Evolutionary conservation across 2,888 invertebrate species (phyloP).

Genomic region (Drosophila affinis): DNA sequence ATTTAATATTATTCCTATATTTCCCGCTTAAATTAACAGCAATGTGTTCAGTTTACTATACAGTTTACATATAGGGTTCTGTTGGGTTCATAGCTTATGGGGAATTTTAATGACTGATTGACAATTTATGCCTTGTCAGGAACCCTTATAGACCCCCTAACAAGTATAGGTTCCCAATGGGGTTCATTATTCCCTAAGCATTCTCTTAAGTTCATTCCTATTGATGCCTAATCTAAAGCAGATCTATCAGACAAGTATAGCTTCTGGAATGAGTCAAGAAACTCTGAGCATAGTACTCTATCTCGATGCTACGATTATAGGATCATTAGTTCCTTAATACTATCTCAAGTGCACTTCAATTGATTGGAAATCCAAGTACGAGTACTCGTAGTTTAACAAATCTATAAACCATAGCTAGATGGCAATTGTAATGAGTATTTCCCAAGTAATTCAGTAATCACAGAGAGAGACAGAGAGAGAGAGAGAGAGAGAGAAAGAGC

Average conservation of each 20-base stretch:
- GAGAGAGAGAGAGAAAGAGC: not conserved
- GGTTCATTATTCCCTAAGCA: not conserved
- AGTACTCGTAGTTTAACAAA: not conserved
- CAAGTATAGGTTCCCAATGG: no score
- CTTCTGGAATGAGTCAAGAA: not conserved
- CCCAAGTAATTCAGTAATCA: not conserved
- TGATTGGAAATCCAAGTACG: not conserved
- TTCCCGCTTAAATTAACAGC: no score
- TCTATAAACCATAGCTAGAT: not conserved
- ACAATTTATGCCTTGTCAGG: no score
- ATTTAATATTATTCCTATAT: no score
- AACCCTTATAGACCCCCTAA: no score
- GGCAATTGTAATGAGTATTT: not conserved
- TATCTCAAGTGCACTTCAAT: not conserved
- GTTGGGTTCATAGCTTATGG: no score
- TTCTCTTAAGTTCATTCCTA: not conserved
- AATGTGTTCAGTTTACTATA: no score
- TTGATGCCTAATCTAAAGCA: not conserved
- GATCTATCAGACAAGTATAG: not conserved
- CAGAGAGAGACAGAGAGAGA: not conserved
- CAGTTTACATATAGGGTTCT: no score
- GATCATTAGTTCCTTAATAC: not conserved
- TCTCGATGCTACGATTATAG: not conserved
- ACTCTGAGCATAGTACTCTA: not conserved
- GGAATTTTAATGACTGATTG: no score